Base-by-base conservation (phyloP, 2,113 vertebrate species). In the Aldabrachelys gigantea region DNA sequence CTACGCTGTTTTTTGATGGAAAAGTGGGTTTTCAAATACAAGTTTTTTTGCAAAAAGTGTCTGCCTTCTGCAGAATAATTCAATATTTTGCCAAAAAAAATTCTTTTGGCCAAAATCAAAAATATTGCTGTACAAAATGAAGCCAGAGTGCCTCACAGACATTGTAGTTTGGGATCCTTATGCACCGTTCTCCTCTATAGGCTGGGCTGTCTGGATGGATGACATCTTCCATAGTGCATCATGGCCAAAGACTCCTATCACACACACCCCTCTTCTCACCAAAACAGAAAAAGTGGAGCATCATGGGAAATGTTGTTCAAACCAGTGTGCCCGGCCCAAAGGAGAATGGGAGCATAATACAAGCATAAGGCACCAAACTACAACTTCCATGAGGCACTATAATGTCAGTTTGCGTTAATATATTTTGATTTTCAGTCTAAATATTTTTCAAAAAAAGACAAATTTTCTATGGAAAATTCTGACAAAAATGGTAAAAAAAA, bases 401-500 rank as follows among this genome's bases (percentile, higher is more conserved):
- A 84, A 22, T 50, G 17, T 13, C 1, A 84, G n/a, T 76, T 81
- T 57, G 41, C 87, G 78, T 54, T 1, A 85, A 88, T 86, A 82
- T 54, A 69, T 7, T 76, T 52, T 27, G 5, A 1, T 17, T 69
- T 93, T 90, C 41, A 82, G 6, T 17, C 1, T 1, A 59, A 89
- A 88, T 79, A 59, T 2, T 80, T 94, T 87, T 0, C 13, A 53
- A 16, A 17, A 81, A 87, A 89, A 6, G 49, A 38, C 41, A 62
- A 4, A n/a, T 1, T 62, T 94, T 81, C 56, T 25, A 47, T 1
- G 27, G 6, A 72, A 38, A 8, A 78, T 25, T 52, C 5, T 56
- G 87, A 89, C 65, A 72, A 38, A 69, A 17, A 1, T 21, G 65
- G 49, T 0, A 0, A 4, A n/a, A 85, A 72, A 0, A 50, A 29